Evolutionary conservation across 2,797 vertebrate species (phyloP).

Genomic region (Champsocephalus gunnari): DNA sequence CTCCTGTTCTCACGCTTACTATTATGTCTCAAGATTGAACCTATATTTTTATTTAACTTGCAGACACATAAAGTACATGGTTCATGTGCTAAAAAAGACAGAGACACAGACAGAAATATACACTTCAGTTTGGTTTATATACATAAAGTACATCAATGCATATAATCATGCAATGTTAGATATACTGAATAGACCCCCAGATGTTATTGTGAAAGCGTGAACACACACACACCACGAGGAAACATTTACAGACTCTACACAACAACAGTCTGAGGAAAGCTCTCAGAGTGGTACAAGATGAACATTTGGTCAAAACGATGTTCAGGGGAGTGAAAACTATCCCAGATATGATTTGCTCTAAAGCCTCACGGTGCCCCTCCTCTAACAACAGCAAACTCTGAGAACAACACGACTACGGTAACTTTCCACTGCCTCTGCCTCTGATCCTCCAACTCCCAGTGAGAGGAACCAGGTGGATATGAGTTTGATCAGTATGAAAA

Average conservation of each 20-base stretch:
- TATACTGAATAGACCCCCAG: background rate
- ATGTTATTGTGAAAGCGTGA: background rate
- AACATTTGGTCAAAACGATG: constrained; percentile 37
- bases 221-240: background rate
- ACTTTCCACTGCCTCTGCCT: constrained; percentile 22
- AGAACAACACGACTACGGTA: constrained; percentile 16
- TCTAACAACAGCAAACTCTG: background rate
- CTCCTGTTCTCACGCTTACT: too few relatives aligned
- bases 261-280: constrained; percentile 9
- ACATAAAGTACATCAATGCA: background rate
- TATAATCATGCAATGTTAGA: background rate
- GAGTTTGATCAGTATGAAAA: background rate
- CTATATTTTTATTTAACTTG: too few relatives aligned
- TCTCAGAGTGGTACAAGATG: background rate
- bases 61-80: background rate
- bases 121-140: background rate
- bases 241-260: constrained; percentile 5
- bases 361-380: constrained; percentile 7
- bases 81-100: too few relatives aligned
- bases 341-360: constrained; percentile 23
- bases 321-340: constrained; percentile 33
- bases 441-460: background rate
- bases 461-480: background rate
- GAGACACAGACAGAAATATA: background rate
- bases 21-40: too few relatives aligned